Base-by-base conservation (phyloP, 2,888 invertebrate genomes). In the Ganaspis brasiliensis region DNA sequence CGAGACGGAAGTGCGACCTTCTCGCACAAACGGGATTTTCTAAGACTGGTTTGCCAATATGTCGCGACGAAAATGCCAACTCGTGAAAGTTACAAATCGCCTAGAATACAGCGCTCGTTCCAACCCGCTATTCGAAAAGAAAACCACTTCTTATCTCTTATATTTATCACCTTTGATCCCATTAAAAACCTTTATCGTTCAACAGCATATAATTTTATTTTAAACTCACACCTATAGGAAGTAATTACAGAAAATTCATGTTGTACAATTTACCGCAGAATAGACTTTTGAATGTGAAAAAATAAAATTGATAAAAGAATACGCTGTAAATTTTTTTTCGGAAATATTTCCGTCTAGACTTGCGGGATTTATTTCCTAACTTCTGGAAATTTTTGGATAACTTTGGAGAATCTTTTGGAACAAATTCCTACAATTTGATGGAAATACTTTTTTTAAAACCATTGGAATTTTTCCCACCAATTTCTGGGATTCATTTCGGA, bases 21-120 rank as follows among this genome's bases (percentile, higher is more conserved):
- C 67, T 67, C n/a, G 57, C 9, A 16, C 24, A 67, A 67, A 67
- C 67, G 67, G 67, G 45, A 67, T 67, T 67, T 67, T 67, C 67
- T 67, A n/a, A 67, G 67, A 67, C 67, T 67, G 67, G 67, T 67
- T 67, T 67, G 67, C 67, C 40, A 45, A 67, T 24, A 67, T 67
- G 45, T 67, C 67, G 40, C 67, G 16, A 63, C 21, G 67, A 67
- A 67, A 67, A 67, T 67, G 67, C 45, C 45, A 67, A 40, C 40
- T 67, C 45, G 67, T 45, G 67, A 67, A 67, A 67, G 67, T 67
- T 67, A 45, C 24, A 67, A 45, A 67, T 24, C 67, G 67, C 24
- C 45, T 45, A n/a, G 21, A 21, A 19, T 12, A 40, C 37, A 12
- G 14, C 40, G 40, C 9, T 40, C 14, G 61, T 37, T 37, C 31